phyloP scores from a whole-genome alignment of 2,113 vertebrate genomes.

The Ariopsis seemanni region DNA sequence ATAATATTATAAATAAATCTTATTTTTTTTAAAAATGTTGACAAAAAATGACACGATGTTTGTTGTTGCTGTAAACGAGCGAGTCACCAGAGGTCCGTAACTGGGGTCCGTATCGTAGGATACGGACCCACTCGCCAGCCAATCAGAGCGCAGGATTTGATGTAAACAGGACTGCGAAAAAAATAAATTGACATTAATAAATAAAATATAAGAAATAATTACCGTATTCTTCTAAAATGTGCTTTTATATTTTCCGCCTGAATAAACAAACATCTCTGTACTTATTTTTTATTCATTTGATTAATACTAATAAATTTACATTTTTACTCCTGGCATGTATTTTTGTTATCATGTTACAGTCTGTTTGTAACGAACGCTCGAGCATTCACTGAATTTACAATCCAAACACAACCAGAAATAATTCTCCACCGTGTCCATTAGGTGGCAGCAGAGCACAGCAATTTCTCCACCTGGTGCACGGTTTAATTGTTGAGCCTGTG shows the following conservation, averaged over 20 bases:
- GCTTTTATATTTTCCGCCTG: background rate
- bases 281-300: background rate
- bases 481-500: background rate
- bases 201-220: no score
- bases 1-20: no score
- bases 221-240: background rate
- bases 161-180: no score
- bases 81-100: no score
- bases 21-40: no score
- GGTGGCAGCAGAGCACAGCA: constrained; percentile 82
- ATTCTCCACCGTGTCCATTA: constrained; percentile 69
- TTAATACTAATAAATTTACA: background rate
- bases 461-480: constrained; percentile 46
- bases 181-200: no score
- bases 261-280: background rate
- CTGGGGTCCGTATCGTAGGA: no score
- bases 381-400: background rate
- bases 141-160: no score
- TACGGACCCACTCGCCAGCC: no score
- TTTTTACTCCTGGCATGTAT: background rate
- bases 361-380: background rate
- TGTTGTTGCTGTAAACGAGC: no score
- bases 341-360: background rate
- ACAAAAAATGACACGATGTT: no score
- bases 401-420: background rate